phyloP scores from a whole-genome alignment of 64 coral and sea anemone genomes.

The Pocillopora verrucosa region DNA sequence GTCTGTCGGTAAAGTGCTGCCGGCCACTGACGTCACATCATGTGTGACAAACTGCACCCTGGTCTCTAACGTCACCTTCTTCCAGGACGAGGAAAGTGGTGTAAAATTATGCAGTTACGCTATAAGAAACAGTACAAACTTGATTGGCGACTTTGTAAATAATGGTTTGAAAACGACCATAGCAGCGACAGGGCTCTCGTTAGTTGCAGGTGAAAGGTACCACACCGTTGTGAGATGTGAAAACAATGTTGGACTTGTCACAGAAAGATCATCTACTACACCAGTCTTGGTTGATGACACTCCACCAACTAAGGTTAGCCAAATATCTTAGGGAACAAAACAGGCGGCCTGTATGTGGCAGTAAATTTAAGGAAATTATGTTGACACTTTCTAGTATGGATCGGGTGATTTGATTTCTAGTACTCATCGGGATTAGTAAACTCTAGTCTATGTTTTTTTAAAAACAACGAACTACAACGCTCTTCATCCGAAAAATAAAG shows the following conservation, averaged over 20 bases:
- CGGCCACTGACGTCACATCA: slow-evolving; percentile 26
- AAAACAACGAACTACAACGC: too few species aligned
- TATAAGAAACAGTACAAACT: slow-evolving; percentile 24
- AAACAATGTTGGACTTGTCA: slow-evolving; percentile 58
- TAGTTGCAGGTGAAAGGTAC: slow-evolving; percentile 54
- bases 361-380: too few species aligned
- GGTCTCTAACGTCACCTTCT: slow-evolving; percentile 45
- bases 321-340: background rate
- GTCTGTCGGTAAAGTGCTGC: slow-evolving; percentile 25
- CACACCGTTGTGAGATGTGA: slow-evolving; percentile 43
- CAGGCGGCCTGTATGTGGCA: too few species aligned
- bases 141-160: background rate
- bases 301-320: slow-evolving; percentile 69
- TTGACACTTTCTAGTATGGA: too few species aligned
- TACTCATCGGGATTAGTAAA: too few species aligned
- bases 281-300: slow-evolving; percentile 65
- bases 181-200: slow-evolving; percentile 5
- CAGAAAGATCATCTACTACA: slow-evolving; percentile 7
- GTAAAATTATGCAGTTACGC: slow-evolving; percentile 60
- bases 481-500: too few species aligned
- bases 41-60: slow-evolving; percentile 69
- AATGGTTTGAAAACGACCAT: slow-evolving; percentile 16
- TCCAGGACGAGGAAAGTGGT: slow-evolving; percentile 79
- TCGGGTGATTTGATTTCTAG: too few species aligned
- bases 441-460: too few species aligned